These are phyloP conservation scores for Acrobasis consociella DNA, from an alignment of 2,888 invertebrate species.

Conservation along the genomic window DNA sequence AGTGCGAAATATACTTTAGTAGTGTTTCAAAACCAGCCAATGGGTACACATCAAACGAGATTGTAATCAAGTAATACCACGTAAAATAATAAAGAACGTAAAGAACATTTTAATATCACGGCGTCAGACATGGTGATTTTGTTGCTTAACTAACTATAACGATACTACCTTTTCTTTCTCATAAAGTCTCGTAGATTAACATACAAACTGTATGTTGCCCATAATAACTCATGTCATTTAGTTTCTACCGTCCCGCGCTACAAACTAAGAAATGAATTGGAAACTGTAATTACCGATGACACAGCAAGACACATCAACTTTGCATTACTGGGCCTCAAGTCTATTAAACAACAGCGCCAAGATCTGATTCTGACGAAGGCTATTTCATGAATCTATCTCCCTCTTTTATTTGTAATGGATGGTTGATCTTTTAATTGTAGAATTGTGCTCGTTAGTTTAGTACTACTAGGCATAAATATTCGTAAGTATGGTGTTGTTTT, in stretches of 20 bases:
- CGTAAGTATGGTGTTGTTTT: too few relatives aligned
- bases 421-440: too few relatives aligned
- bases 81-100: too few relatives aligned
- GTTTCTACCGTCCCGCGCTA: slow-evolving; percentile 11
- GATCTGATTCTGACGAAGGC: too few relatives aligned
- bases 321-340: slow-evolving; percentile 10
- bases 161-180: background rate
- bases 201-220: background rate
- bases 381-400: too few relatives aligned
- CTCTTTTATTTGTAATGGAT: too few relatives aligned
- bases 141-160: slow-evolving; percentile 2
- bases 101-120: background rate
- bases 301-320: slow-evolving; percentile 15
- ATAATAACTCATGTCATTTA: slow-evolving; percentile 17
- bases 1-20: too few relatives aligned
- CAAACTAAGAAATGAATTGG: slow-evolving; percentile 7
- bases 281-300: slow-evolving; percentile 10
- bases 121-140: background rate
- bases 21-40: too few relatives aligned
- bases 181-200: background rate
- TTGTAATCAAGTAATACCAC: too few relatives aligned
- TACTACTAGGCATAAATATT: too few relatives aligned
- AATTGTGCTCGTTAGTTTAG: too few relatives aligned
- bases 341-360: background rate
- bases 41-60: too few relatives aligned